Evolutionary conservation across 2,888 invertebrate genomes (phyloP).

Genomic region (Melanophora roralis): DNA sequence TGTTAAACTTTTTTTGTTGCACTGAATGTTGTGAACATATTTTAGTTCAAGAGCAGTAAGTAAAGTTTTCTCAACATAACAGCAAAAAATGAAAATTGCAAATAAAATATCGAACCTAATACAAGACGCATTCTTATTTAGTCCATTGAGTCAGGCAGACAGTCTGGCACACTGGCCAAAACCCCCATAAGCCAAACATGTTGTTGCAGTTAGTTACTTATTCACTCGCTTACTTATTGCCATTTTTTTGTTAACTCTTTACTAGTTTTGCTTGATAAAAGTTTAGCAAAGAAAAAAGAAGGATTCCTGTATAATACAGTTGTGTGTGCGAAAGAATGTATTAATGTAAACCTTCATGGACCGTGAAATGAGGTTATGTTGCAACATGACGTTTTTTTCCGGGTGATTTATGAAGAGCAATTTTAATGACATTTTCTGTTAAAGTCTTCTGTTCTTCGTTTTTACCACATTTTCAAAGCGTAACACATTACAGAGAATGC

Average conservation of each 20-base stretch:
- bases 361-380: conserved; percentile 75
- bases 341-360: conserved; percentile 69
- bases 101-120: not conserved
- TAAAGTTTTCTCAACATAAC: not conserved
- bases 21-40: conserved; percentile 15
- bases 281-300: conserved; percentile 14
- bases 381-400: conserved; percentile 66
- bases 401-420: conserved; percentile 75
- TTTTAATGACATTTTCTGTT: conserved; percentile 74
- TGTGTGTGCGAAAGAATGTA: conserved; percentile 20
- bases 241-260: not conserved
- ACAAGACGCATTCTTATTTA: not conserved
- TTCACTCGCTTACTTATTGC: not conserved
- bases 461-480: conserved; percentile 33
- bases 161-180: conserved; percentile 41
- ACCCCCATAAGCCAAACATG: conserved; percentile 25
- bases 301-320: not conserved
- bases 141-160: conserved; percentile 12
- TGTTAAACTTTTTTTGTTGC: not conserved
- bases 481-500: conserved; percentile 45
- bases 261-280: conserved; percentile 21
- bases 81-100: not conserved
- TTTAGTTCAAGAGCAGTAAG: conserved; percentile 18
- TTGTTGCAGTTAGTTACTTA: not conserved
- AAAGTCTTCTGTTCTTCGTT: conserved; percentile 22